Evolutionary conservation across 2,113 vertebrate species (phyloP), one percentile per base, ranked within the genome.

Genomic region (Melanerpes formicivorus): DNA sequence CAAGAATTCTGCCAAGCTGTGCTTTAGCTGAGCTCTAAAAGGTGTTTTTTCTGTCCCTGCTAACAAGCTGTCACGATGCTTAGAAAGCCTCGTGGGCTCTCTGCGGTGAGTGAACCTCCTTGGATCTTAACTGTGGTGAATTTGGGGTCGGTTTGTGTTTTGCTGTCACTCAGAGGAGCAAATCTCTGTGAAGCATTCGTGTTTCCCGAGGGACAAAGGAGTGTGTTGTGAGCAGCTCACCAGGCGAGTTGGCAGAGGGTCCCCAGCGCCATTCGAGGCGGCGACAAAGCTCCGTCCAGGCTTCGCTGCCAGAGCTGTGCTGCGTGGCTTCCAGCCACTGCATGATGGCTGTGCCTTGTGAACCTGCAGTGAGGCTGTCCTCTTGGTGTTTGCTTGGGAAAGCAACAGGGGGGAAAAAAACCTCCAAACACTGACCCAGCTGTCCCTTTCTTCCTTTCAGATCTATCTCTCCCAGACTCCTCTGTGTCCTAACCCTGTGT

Each of bases 381-480:
- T n/a, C 5, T 70, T 71, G 84, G 56, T 69, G 71, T 85, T 15
- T 2, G 18, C 66, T 52, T 7, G 22, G 19, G 21, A 14, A 40
- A 71, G 37, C 40, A 40, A 40, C 40, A 40, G 40, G 18, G 7
- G 32, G 18, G 7, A 22, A 52, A 52, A 25, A 48, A 19, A 48
- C 17, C 46, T 34, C 46, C 17, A 48, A 48, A 11, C 59, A 76
- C 88, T 89, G 74, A 93, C 84, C 15, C 12, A 4, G 67, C 70
- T 93, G 30, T 87, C 2, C 11, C 63, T 82, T 77, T 92, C 73
- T 94, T 54, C 60, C 32, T 96, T 96, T 44, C 93, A 99, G 99
- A 98, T 98, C 32, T 99, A 99, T 95, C 98, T 99, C 74, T 98
- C 98, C 8, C 98, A 98, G 97, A 99, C 99, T 80, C 93, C 96